Base-by-base conservation (phyloP, 2,888 invertebrate genomes). In the Rhagonycha lutea region DNA sequence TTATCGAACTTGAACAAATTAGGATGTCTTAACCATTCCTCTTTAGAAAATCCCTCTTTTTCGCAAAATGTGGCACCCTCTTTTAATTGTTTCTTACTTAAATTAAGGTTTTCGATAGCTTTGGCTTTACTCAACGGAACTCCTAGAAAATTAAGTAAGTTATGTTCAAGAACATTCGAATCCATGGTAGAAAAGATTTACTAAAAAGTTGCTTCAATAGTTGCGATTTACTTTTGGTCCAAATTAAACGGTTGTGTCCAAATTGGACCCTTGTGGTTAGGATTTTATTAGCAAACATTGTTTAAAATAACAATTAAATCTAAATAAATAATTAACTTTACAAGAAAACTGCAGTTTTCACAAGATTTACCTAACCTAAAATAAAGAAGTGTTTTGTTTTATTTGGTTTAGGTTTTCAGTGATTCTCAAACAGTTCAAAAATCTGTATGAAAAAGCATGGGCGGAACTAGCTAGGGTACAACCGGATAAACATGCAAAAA, bases 1-100 rank as follows among this genome's bases (percentile, higher is more conserved):
- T 90, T 89, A 81, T 90, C 90, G 84, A 90, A 88, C 71, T 89
- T 89, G n/a, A 93, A 88, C 3, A 93, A 83, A 84, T 90, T 89
- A 0, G 91, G 91, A 80, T 90, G 88, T 2, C 85, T 78, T 61
- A 91, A 87, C 14, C 93, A 91, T 26, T 91, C 91, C 24, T 88
- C 80, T 2, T 89, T 85, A 0, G 87, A 86, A 70, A 91, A 91
- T 4, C 89, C 87, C 62, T 90, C 88, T 79, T 88, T 88, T 70
- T 86, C 18, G 69, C 73, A 61, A 11, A 76, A 69, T 0, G 12
- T 24, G 10, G 67, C 70, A 12, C 29, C 14, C n/a, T 28, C 29
- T 63, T 24, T 29, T 63, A 78, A 11, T 7, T 68, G 75, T 14
- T 75, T 60, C 10, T 47, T 60, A 65, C n/a, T 65, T 73, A 77